Evolutionary conservation across 2,797 vertebrate species (phyloP), one percentile per base, ranked within the genome.

Genomic region (Trachops cirrhosus): DNA sequence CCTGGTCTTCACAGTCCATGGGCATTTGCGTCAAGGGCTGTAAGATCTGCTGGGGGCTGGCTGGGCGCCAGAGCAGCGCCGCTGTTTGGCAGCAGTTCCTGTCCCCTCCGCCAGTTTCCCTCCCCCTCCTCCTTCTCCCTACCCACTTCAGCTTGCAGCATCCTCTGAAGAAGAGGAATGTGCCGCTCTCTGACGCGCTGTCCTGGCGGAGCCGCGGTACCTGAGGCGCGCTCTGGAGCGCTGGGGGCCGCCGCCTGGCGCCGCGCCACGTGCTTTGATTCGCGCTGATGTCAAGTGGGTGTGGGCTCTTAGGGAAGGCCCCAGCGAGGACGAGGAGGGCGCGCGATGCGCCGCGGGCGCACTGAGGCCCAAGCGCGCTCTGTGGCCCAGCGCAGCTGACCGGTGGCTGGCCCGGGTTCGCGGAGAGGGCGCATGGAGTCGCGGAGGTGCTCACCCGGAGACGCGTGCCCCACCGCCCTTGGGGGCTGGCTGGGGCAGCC

Each of bases 31-130:
- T 67, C 85, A 64, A 80, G 8, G 97, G 98, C 98, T 98, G 96
- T 98, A 98, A 98, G 98, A 98, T 98, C 98, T 97, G 97, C 97
- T 95, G 98, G 97, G 96, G 94, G 98, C 98, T 99, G 99, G 98
- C 98, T 89, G 97, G 1, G 85, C 96, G 98, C 99, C 99, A 98
- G 82, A 79, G 94, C 95, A 86, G 96, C 95, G 94, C 91, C 9
- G 97, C 95, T 74, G 96, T 71, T 86, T 92, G 94, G 95, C 92
- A 3, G 73, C 89, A 44, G 90, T 96, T 97, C 95, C 95, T 90
- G 95, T 92, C 77, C 59, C 80, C 91, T 90, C 75, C 41, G n/a
- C 94, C 7, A 37, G 64, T 52, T 62, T 86, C 41, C 95, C 95
- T 48, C 89, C 89, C 64, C 84, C 71, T 77, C 77, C 79, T 75